A percentile compares a stretch with the other conserved stretches of the same genome.
These are phyloP conservation scores for Sciurus niger DNA, from an alignment of 2,113 vertebrate genomes.

Conservation along the genomic window DNA sequence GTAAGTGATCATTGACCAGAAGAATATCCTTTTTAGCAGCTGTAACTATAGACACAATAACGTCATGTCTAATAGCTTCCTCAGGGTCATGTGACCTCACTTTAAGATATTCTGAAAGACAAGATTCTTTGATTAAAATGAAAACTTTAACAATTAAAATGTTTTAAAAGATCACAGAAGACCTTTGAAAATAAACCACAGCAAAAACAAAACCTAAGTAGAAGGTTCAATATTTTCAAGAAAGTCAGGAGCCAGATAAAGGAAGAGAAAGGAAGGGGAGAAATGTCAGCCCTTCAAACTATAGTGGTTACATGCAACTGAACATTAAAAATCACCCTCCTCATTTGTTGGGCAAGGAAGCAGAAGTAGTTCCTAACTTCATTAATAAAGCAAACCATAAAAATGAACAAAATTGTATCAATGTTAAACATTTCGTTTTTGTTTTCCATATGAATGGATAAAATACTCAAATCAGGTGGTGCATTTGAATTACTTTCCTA, in stretches of 20 bases:
- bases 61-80: constrained; percentile 99
- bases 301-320: neutral
- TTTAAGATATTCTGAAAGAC: constrained; percentile 95
- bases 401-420: neutral
- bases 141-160: constrained; percentile 49
- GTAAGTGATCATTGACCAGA: constrained; percentile 97
- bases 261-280: neutral
- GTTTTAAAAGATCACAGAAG: constrained; percentile 2
- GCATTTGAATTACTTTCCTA: neutral
- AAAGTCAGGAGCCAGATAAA: neutral
- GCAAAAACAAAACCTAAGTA: constrained; percentile 45
- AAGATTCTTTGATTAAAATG: constrained; percentile 70
- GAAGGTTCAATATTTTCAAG: constrained; percentile 40
- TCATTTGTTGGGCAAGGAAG: neutral
- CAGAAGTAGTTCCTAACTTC: neutral
- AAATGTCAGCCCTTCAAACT: neutral
- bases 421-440: constrained; percentile 20
- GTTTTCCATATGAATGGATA: constrained; percentile 27
- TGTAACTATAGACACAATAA: constrained; percentile 99
- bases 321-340: neutral
- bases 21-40: constrained; percentile 99
- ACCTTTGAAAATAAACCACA: constrained; percentile 52
- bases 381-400: neutral
- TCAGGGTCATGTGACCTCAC: constrained; percentile 99
- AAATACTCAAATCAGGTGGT: constrained; percentile 6